phyloP scores from a whole-genome alignment of 2,888 invertebrate genomes.

The Scelioninae gen. 2 region DNA sequence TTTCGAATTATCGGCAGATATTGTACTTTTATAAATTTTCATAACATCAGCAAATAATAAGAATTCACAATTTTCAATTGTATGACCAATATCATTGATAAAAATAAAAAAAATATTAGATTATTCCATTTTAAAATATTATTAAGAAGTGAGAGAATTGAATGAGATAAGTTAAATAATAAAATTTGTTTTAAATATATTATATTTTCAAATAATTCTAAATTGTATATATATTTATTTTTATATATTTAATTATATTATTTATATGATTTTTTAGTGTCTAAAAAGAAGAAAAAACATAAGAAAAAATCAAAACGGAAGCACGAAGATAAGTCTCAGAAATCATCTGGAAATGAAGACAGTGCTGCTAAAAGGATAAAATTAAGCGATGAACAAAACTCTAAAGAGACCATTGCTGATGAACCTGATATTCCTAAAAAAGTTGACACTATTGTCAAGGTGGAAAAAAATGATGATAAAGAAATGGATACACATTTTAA shows the following conservation, averaged over 20 bases:
- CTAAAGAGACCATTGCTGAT: slow-evolving; percentile 64
- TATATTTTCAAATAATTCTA: not conserved
- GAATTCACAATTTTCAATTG: too few species aligned
- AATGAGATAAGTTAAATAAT: too few species aligned
- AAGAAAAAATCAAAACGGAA: slow-evolving; percentile 73
- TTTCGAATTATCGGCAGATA: too few species aligned
- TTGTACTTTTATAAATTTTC: too few species aligned
- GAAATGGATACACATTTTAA: slow-evolving; percentile 36
- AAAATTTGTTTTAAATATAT: too few species aligned
- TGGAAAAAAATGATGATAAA: slow-evolving; percentile 63
- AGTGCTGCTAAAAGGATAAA: slow-evolving; percentile 66
- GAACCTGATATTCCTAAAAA: slow-evolving; percentile 56
- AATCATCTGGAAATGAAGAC: slow-evolving; percentile 50
- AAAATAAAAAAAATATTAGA: too few species aligned
- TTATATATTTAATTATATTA: not conserved
- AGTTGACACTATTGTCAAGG: slow-evolving; percentile 55
- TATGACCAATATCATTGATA: too few species aligned
- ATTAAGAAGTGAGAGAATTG: too few species aligned
- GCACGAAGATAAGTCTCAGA: slow-evolving; percentile 66
- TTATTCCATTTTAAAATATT: too few species aligned
- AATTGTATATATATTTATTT: not conserved
- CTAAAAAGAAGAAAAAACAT: slow-evolving; percentile 71
- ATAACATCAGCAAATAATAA: too few species aligned
- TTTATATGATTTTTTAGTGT: slow-evolving; percentile 54
- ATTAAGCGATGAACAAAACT: slow-evolving; percentile 71